Percentiles rank a stretch among this genome's conserved stretches.
phyloP scores from a whole-genome alignment of 23 tunicate genomes.

The Clavelina lepadiformis region DNA sequence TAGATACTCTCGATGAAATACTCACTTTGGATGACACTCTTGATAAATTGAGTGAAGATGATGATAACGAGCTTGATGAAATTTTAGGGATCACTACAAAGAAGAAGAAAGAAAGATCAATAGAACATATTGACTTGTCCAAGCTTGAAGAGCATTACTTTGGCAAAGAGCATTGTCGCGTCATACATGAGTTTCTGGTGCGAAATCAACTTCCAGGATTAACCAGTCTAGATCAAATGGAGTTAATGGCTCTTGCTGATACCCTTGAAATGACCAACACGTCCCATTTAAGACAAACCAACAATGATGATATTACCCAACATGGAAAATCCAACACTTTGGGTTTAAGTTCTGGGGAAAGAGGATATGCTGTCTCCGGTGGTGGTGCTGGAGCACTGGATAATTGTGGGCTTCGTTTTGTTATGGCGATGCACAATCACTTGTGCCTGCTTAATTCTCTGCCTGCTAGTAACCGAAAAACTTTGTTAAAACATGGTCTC shows the following conservation, averaged over 20 bases:
- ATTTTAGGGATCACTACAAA: constrained; percentile 43
- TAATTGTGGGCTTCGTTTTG: constrained; percentile 75
- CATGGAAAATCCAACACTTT: background rate
- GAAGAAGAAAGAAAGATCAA: constrained; percentile 22
- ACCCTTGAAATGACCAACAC: constrained; percentile 56
- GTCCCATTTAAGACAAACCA: constrained; percentile 16
- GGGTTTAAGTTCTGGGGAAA: constrained; percentile 44
- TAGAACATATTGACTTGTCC: constrained; percentile 61
- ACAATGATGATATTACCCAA: constrained; percentile 9
- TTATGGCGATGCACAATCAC: constrained; percentile 88
- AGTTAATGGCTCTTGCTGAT: constrained; percentile 82
- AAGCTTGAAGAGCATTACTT: constrained; percentile 64
- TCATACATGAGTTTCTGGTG: constrained; percentile 64
- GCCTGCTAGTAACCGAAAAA: constrained; percentile 51
- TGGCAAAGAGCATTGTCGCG: constrained; percentile 88
- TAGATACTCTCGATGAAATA: constrained; percentile 13
- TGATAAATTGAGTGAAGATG: constrained; percentile 1
- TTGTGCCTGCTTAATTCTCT: constrained; percentile 58
- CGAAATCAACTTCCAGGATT: constrained; percentile 67
- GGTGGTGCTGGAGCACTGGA: constrained; percentile 70
- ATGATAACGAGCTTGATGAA: constrained; percentile 51
- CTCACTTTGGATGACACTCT: constrained; percentile 8
- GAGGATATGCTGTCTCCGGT: constrained; percentile 86
- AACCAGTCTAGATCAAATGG: constrained; percentile 79
- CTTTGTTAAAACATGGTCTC: constrained; percentile 54